These are phyloP conservation scores for Hoplodrina ambigua DNA, from an alignment of 2,888 invertebrate species.

Conservation along the genomic window DNA sequence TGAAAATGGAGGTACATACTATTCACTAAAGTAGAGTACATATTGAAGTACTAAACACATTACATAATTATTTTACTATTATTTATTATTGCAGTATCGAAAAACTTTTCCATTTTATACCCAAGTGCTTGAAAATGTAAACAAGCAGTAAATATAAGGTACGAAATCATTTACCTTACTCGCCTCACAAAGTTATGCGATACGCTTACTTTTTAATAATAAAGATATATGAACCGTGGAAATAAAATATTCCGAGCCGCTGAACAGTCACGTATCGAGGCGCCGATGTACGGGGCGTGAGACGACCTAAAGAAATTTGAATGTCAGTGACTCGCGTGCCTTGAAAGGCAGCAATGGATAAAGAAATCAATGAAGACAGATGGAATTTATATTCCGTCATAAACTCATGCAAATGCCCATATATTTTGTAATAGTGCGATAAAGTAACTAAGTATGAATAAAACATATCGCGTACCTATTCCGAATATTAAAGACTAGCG, in stretches of 20 bases:
- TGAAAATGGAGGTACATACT: background rate
- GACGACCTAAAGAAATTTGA: slow-evolving; percentile 61
- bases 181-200: slow-evolving; percentile 39
- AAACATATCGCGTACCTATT: slow-evolving; percentile 37
- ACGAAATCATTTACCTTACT: slow-evolving; percentile 31
- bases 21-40: background rate
- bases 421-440: slow-evolving; percentile 42
- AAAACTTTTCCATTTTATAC: background rate
- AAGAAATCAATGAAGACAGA: slow-evolving; percentile 27
- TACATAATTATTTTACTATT: background rate
- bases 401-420: slow-evolving; percentile 30
- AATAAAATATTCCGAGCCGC: slow-evolving; percentile 55
- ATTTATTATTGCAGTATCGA: background rate
- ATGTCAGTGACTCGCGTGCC: slow-evolving; percentile 49
- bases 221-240: slow-evolving; percentile 58
- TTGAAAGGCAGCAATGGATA: slow-evolving; percentile 29
- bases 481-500: slow-evolving; percentile 47
- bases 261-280: slow-evolving; percentile 61
- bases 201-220: slow-evolving; percentile 55
- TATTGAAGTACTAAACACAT: background rate
- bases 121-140: slow-evolving; percentile 1
- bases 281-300: slow-evolving; percentile 46
- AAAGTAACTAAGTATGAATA: slow-evolving; percentile 53
- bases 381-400: slow-evolving; percentile 45
- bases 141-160: slow-evolving; percentile 2